Base-by-base conservation (phyloP, 2,888 invertebrate genomes). In the Melipona beecheii region DNA sequence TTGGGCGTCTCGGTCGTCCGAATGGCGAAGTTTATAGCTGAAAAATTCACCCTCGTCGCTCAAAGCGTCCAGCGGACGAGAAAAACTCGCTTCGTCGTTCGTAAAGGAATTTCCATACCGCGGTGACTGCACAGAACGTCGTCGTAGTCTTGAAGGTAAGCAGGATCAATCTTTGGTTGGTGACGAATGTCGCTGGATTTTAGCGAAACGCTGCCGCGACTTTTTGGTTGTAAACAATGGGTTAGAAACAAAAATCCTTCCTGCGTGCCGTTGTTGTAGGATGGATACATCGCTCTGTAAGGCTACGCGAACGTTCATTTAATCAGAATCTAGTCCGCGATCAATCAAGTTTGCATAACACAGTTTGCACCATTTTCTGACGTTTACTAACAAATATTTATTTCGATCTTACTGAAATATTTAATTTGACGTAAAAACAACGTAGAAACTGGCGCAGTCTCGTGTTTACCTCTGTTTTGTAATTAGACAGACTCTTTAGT, bases 141-240 rank as follows among this genome's bases (percentile, higher is more conserved):
- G 66, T 95, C 93, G 2, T 94, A 92, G 4, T 96, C 94, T 58
- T 96, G 94, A 83, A 98, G 94, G 92, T 98, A 98, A 85, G 97
- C 97, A 0, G 97, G 97, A 92, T 98, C 96, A 60, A 98, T 97
- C 0, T 95, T 92, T 0, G 97, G 97, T 31, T 96, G 95, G 17
- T 95, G 95, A 0, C 95, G 93, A 13, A 97, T 96, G 90, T 96
- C 95, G 50, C 93, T 92, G 56, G 96, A 96, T 21, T 93, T 93
- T 1, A 98, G 92, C 2, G 95, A 95, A 5, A 98, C 94, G 4
- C 93, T 94, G 0, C 98, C 98, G 75, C 96, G 95, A 83, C 97
- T 97, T 70, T 95, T 95, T 0, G 98, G 97, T 91, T 97, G 96
- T 86, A 96, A 91, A 85, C 97, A 97, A 3, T 95, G 96, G 0